Conservation (phyloP, 2,797 vertebrate species). For the Phoxinus dragarum region DNA sequence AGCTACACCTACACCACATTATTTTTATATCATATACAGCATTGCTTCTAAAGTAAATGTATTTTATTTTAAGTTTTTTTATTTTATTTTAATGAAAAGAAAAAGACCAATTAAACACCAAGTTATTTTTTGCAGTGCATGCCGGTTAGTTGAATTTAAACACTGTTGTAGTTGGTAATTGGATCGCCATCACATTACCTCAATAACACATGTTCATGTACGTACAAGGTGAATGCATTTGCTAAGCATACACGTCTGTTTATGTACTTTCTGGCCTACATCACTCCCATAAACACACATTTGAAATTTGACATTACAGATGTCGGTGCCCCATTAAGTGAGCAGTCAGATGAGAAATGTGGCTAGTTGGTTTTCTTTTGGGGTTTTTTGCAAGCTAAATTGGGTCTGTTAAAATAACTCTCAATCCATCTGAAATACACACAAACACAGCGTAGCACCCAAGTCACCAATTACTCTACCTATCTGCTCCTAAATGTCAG, state of each 20-base stretch:
- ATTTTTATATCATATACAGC: background rate
- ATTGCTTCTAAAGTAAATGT: background rate
- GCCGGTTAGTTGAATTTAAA: background rate
- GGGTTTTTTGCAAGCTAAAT: slow-evolving; percentile 75
- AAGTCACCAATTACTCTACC: slow-evolving; percentile 57
- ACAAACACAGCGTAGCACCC: slow-evolving; percentile 60
- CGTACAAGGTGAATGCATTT: background rate
- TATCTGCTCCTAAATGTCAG: slow-evolving; percentile 78
- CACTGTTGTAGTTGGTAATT: background rate
- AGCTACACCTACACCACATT: no score
- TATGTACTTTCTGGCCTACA: background rate
- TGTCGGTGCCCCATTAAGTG: slow-evolving; percentile 79
- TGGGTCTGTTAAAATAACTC: slow-evolving; percentile 76
- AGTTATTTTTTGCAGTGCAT: background rate
- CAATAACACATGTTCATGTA: background rate
- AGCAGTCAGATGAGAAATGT: slow-evolving; percentile 70
- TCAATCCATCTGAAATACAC: slow-evolving; percentile 64
- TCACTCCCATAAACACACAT: background rate
- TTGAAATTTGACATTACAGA: slow-evolving; percentile 64
- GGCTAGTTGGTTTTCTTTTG: slow-evolving; percentile 67
- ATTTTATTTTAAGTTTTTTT: no score
- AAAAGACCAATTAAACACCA: background rate
- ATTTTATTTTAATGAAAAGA: background rate
- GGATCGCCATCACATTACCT: background rate
- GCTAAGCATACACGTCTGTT: background rate